Percentiles rank a stretch among this genome's conserved stretches.
Evolutionary conservation across 2,113 vertebrate species (phyloP).

Genomic region (Synodontis membranacea): DNA sequence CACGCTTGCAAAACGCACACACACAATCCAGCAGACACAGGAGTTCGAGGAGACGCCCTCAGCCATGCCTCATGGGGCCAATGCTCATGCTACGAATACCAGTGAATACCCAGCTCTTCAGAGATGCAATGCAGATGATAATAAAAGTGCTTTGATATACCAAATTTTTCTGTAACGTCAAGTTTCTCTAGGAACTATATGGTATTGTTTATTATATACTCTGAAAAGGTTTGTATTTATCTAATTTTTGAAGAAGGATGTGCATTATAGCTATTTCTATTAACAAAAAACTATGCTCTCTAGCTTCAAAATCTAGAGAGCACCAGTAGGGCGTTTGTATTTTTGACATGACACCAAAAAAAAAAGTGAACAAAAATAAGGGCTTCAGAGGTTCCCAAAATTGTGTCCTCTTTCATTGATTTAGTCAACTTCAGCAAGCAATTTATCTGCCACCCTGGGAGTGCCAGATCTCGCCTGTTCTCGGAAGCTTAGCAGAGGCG

Average conservation of each 20-base stretch:
- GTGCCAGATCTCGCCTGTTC: too few species aligned
- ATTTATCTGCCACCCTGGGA: too few species aligned
- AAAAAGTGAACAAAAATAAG: background rate
- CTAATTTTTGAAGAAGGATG: background rate
- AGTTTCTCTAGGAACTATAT: too few species aligned
- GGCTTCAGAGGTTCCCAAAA: background rate
- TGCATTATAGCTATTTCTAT: background rate
- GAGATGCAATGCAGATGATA: background rate
- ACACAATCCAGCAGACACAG: constrained; percentile 5
- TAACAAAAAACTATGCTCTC: background rate
- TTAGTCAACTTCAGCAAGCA: background rate
- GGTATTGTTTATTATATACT: too few species aligned
- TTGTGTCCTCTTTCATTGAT: background rate
- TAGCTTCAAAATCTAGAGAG: background rate
- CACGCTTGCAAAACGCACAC: constrained; percentile 6
- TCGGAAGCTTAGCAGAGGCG: too few species aligned
- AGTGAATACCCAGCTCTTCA: background rate
- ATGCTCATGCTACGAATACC: background rate
- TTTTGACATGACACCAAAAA: too few species aligned
- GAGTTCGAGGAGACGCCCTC: background rate
- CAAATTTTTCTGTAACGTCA: background rate
- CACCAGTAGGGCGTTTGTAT: too few species aligned
- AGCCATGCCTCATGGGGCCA: background rate
- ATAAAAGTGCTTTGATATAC: background rate
- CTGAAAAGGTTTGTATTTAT: too few species aligned